Conservation (phyloP, 2,113 vertebrate species). For the Urocitellus parryii region DNA sequence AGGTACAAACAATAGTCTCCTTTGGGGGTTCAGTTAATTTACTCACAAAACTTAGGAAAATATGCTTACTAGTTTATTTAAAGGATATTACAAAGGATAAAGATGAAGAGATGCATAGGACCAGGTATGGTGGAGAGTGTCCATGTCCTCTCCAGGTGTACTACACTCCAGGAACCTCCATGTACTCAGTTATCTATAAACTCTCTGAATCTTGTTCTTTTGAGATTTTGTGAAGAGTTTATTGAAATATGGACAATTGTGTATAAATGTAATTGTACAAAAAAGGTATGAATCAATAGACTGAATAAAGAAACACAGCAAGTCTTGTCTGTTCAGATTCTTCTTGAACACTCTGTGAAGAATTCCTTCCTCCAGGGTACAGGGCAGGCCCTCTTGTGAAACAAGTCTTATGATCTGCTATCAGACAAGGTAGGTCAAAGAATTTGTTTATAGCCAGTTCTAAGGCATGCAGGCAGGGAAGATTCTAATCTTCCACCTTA, state of each 20-base stretch:
- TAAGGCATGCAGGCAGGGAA: neutral
- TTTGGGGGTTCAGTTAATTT: neutral
- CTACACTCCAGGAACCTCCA: neutral
- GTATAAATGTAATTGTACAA: neutral
- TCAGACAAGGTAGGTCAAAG: neutral
- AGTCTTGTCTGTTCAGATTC: neutral
- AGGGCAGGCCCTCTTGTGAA: neutral
- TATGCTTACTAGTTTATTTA: neutral
- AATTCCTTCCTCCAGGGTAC: neutral
- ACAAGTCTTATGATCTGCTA: neutral
- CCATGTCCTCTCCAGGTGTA: neutral
- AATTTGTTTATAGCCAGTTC: neutral
- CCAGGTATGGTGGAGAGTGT: no score
- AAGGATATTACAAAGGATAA: neutral
- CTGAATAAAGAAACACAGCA: neutral
- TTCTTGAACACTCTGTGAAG: neutral
- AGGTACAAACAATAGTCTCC: neutral
- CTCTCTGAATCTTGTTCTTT: neutral
- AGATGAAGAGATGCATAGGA: neutral
- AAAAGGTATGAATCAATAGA: neutral
- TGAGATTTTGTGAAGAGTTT: neutral
- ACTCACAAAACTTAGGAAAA: neutral
- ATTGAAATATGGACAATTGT: neutral
- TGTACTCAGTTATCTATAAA: neutral
- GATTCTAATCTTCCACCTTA: neutral